Percentiles rank a stretch among this genome's conserved stretches.
These are phyloP conservation scores for Conger conger DNA, from an alignment of 2,113 vertebrate genomes.

Conservation along the genomic window DNA sequence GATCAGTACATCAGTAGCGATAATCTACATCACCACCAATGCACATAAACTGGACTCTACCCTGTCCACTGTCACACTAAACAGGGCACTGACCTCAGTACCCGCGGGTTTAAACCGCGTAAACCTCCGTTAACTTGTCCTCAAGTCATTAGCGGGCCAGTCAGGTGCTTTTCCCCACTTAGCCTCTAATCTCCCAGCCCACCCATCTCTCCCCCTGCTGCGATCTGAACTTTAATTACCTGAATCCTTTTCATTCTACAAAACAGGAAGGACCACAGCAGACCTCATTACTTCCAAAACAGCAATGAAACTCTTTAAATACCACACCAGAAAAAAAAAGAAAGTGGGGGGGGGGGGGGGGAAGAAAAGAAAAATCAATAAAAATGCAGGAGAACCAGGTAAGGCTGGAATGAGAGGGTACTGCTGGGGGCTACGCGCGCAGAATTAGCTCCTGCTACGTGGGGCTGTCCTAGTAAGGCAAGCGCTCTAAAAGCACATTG, in stretches of 20 bases:
- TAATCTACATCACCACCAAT: background rate
- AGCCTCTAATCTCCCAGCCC: background rate
- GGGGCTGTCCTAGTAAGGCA: slow-evolving; percentile 46
- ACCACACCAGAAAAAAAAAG: background rate
- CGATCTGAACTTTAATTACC: background rate
- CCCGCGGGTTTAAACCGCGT: too few relatives aligned
- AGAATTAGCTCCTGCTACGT: slow-evolving; percentile 26
- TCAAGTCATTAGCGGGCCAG: background rate
- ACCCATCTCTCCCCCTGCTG: background rate
- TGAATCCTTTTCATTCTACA: slow-evolving; percentile 16
- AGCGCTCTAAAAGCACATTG: slow-evolving; percentile 49
- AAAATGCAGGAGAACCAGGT: background rate
- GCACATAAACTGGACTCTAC: background rate
- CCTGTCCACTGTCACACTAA: background rate
- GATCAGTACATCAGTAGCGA: too few relatives aligned
- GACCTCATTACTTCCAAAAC: background rate
- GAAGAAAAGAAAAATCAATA: background rate
- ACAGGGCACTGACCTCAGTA: background rate
- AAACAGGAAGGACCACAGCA: slow-evolving; percentile 20
- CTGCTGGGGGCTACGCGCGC: slow-evolving; percentile 1
- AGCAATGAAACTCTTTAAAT: background rate
- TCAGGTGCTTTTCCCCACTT: background rate
- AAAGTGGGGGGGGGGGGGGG: too few relatives aligned
- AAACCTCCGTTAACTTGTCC: background rate
- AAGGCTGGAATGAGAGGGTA: background rate